These are phyloP conservation scores for Beris morrisii DNA, from an alignment of 2,888 invertebrate genomes.

Conservation along the genomic window DNA sequence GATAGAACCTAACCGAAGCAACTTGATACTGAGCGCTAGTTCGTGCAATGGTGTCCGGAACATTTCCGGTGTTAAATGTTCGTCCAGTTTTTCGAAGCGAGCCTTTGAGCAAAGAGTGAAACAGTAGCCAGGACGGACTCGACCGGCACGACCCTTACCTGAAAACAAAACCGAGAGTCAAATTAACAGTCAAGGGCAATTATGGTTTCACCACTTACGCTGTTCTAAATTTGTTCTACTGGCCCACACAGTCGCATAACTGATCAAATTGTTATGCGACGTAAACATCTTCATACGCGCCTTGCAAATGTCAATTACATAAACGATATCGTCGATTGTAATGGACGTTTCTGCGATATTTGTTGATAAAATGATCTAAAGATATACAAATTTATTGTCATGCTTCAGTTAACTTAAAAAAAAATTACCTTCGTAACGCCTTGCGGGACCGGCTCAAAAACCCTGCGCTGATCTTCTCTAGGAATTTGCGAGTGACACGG, in stretches of 20 bases:
- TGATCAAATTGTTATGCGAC: conserved; percentile 98
- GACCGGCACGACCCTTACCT: conserved; percentile 91
- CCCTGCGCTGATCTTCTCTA: conserved; percentile 89
- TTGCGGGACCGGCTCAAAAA: conserved; percentile 83
- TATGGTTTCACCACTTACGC: conserved; percentile 47
- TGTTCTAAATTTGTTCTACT: conserved; percentile 94
- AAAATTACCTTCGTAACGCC: conserved; percentile 78
- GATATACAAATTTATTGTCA: conserved; percentile 1
- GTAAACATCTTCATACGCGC: conserved; percentile 97
- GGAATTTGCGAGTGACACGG: conserved; percentile 98
- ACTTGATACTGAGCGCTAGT: conserved; percentile 82
- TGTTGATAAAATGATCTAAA: conserved; percentile 89
- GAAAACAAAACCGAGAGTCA: conserved; percentile 11
- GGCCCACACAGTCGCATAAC: conserved; percentile 96
- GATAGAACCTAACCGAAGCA: conserved; percentile 87
- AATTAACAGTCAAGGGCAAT: neutral
- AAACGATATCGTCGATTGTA: conserved; percentile 98
- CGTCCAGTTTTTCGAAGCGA: conserved; percentile 72
- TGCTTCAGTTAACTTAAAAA: neutral
- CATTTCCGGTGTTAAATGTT: conserved; percentile 96
- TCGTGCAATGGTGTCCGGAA: conserved; percentile 96
- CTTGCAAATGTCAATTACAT: conserved; percentile 96
- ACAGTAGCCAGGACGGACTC: conserved; percentile 90
- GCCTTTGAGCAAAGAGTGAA: conserved; percentile 88
- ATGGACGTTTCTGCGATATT: conserved; percentile 99